A percentile compares a stretch with the other conserved stretches of the same genome.
These are phyloP conservation scores for Tretioscincus oriximinensis DNA, from an alignment of 2,113 vertebrate species.

Conservation along the genomic window DNA sequence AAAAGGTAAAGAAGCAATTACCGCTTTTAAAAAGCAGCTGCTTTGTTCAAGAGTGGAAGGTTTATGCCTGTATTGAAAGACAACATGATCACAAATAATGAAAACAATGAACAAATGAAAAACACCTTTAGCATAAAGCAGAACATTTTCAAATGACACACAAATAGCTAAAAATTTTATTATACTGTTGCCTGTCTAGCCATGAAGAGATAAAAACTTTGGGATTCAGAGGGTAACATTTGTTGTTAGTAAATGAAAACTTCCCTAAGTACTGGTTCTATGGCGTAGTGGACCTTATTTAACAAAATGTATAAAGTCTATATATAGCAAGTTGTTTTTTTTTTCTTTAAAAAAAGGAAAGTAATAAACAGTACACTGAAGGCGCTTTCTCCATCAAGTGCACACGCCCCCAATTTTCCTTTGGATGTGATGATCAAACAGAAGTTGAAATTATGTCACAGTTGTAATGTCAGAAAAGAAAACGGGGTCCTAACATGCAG, in stretches of 20 bases:
- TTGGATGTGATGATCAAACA: slow-evolving; percentile 75
- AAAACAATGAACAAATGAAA: slow-evolving; percentile 85
- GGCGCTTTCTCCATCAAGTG: slow-evolving; percentile 82
- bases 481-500: slow-evolving; percentile 79
- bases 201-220: slow-evolving; percentile 79
- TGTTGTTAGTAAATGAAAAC: slow-evolving; percentile 77
- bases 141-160: slow-evolving; percentile 85
- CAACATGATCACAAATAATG: slow-evolving; percentile 91
- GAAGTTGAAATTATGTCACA: slow-evolving; percentile 75
- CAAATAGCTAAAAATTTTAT: slow-evolving; percentile 80
- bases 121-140: slow-evolving; percentile 82
- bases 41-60: slow-evolving; percentile 92
- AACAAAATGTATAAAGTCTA: slow-evolving; percentile 83
- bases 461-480: slow-evolving; percentile 75
- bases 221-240: slow-evolving; percentile 69
- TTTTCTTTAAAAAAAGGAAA: slow-evolving; percentile 69
- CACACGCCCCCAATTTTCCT: slow-evolving; percentile 55
- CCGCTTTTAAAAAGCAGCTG: slow-evolving; percentile 95
- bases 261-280: slow-evolving; percentile 66
- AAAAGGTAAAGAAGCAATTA: slow-evolving; percentile 96
- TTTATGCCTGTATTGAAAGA: slow-evolving; percentile 94
- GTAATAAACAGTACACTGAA: slow-evolving; percentile 91
- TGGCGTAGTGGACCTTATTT: slow-evolving; percentile 75
- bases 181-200: slow-evolving; percentile 66
- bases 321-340: slow-evolving; percentile 74